Base-by-base conservation (phyloP, 2,888 invertebrate genomes). In the Geotrupes spiniger region DNA sequence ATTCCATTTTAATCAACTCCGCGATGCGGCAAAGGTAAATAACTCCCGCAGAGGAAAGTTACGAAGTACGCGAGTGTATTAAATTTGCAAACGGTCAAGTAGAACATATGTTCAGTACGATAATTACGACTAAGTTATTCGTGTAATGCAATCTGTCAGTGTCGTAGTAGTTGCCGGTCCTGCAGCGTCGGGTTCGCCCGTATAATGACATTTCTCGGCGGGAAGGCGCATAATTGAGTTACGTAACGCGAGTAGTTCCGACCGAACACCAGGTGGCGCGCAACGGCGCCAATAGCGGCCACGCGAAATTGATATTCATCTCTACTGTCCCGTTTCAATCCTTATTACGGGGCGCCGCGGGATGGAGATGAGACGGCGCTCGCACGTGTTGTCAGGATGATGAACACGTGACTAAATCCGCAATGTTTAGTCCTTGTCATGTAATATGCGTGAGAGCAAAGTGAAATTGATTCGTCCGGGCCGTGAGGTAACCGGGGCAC, bases 141-240 rank as follows among this genome's bases (percentile, higher is more conserved):
- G 46, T 49, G 51, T 49, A 56, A 57, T 54, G 57, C 55, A 60
- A 60, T 62, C 60, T 56, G 56, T 61, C 59, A 59, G 53, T 57
- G 58, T 56, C 58, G 51, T 49, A 38, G 42, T 33, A 33, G 42
- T 42, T 40, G 45, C 44, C 48, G 38, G 38, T 49, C 53, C 51
- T 26, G 52, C 52, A 49, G 36, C 47, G 51, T 27, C 37, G 40
- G 45, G 42, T 49, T 51, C 49, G 52, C 47, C 52, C 51, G 54
- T 59, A 60, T 68, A 69, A 68, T 69, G 68, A 66, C 63, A 66
- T 69, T 68, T 66, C 68, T 63, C 68, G 58, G 64, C 64, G 65
- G 68, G 67, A 63, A 62, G 59, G 63, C 63, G 56, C 53, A 63
- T 68, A 69, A 69, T 69, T 65, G 66, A 68, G 67, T 69, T 68